Conservation (phyloP, 2,888 invertebrate genomes). For the Apoda limacodes region DNA sequence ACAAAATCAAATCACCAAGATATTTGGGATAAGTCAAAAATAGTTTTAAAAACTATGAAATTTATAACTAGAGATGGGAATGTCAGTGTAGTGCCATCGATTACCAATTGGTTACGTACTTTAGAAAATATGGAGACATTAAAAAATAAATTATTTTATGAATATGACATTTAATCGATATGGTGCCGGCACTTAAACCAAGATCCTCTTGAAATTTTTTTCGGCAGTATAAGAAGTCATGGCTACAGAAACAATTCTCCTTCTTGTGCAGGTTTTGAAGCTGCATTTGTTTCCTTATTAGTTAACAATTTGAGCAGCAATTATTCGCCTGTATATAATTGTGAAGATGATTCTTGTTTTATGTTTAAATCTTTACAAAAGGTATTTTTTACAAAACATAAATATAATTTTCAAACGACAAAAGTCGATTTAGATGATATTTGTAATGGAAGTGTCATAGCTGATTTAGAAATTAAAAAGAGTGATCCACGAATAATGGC, state of each 20-base stretch:
- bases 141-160: constrained; percentile 1
- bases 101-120: constrained; percentile 8
- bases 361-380: not conserved
- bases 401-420: not conserved
- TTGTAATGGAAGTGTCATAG: not conserved
- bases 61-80: not conserved
- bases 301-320: not conserved
- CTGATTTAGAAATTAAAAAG: not conserved
- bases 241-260: constrained; percentile 9
- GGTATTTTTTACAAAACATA: not conserved
- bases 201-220: constrained; percentile 13
- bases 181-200: constrained; percentile 11
- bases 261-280: constrained; percentile 6
- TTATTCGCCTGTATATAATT: not conserved
- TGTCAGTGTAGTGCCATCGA: constrained; percentile 6
- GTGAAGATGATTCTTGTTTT: not conserved
- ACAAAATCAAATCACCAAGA: constrained; percentile 10
- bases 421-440: not conserved
- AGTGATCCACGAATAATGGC: not conserved
- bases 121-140: constrained; percentile 9
- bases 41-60: constrained; percentile 4
- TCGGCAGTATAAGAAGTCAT: constrained; percentile 7
- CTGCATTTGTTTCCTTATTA: constrained; percentile 4
- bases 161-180: constrained; percentile 5
- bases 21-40: constrained; percentile 6